phyloP scores from a whole-genome alignment of 2,888 invertebrate genomes.

The Scrobipalpa costella region DNA sequence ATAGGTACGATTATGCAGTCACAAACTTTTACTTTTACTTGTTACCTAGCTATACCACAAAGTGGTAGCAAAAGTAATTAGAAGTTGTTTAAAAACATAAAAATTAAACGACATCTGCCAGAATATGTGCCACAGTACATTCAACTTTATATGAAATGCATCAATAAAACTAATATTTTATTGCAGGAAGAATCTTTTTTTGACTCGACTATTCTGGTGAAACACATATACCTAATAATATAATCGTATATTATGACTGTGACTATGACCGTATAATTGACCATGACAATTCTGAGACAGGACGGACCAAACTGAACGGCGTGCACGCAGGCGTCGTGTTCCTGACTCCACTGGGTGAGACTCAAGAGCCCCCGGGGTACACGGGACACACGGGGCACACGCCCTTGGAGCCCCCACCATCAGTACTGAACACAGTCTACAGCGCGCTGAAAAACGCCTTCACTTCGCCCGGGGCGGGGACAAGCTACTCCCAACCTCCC shows the following conservation, averaged over 20 bases:
- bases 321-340: conserved; percentile 73
- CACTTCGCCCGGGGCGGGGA: conserved; percentile 37
- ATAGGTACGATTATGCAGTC: conserved; percentile 10
- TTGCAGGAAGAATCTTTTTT: no score
- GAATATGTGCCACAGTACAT: neutral
- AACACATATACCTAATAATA: no score
- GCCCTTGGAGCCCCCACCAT: conserved; percentile 65
- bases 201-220: no score
- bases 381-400: conserved; percentile 53
- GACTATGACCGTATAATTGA: conserved; percentile 38
- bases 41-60: neutral
- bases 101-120: no score
- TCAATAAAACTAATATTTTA: neutral
- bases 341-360: conserved; percentile 68
- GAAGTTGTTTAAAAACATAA: no score
- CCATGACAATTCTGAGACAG: conserved; percentile 70
- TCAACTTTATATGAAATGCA: neutral
- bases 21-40: conserved; percentile 15
- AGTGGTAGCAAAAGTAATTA: neutral
- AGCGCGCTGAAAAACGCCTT: conserved; percentile 69
- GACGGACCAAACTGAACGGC: conserved; percentile 71
- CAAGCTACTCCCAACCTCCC: conserved; percentile 35
- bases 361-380: conserved; percentile 37
- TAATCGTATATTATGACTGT: neutral
- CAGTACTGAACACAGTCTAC: conserved; percentile 66